These are phyloP conservation scores for Somateria mollissima DNA, from an alignment of 2,797 vertebrate species.

Conservation along the genomic window DNA sequence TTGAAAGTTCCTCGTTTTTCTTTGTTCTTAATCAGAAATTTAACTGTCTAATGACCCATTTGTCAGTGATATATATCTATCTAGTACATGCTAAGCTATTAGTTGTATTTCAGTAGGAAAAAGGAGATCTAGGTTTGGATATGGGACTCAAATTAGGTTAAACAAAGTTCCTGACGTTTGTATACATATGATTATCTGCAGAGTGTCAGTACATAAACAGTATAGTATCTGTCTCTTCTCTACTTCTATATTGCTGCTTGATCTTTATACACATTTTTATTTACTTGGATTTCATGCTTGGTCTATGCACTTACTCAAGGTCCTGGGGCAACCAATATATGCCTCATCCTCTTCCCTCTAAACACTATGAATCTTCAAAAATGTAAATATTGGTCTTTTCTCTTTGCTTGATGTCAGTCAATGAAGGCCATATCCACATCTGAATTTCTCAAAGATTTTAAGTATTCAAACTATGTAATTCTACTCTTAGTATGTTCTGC, in stretches of 20 bases:
- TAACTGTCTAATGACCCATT: neutral
- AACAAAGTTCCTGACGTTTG: fast-evolving
- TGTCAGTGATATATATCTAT: neutral
- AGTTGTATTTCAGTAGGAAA: neutral
- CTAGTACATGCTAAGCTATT: neutral
- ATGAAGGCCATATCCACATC: neutral
- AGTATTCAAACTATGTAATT: neutral
- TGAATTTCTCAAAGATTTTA: neutral
- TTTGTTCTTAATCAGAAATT: neutral
- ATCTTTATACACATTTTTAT: neutral
- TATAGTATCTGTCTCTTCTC: neutral
- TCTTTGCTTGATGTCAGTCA: neutral
- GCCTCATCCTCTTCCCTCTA: neutral
- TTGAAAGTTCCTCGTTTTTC: neutral
- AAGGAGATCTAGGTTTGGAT: neutral
- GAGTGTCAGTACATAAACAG: fast-evolving
- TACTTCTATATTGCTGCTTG: neutral
- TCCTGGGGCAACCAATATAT: neutral
- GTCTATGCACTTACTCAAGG: neutral
- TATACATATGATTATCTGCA: neutral
- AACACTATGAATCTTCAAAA: neutral
- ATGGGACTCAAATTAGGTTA: neutral
- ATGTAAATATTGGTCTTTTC: neutral
- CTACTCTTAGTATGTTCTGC: neutral
- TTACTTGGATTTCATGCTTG: neutral